Evolutionary conservation across 2,888 invertebrate genomes (phyloP).

Genomic region (Tachina lurida): DNA sequence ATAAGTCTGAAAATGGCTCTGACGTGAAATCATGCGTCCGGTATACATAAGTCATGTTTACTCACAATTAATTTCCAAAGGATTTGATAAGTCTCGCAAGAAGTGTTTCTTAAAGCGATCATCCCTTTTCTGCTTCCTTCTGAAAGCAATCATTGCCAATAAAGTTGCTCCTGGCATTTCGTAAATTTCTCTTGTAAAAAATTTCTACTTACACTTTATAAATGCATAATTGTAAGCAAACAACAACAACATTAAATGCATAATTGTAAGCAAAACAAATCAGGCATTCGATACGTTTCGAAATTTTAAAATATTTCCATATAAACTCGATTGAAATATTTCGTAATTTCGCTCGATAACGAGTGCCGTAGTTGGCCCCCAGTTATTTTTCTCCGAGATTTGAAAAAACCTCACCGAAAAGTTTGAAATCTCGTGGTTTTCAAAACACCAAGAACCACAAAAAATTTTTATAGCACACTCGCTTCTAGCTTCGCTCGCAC

Average conservation of each 20-base stretch:
- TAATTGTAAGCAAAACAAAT: not conserved
- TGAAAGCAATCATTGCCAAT: conserved; percentile 11
- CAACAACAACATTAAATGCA: not conserved
- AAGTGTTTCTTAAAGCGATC: not conserved
- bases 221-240: too few relatives aligned
- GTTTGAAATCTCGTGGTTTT: too few relatives aligned
- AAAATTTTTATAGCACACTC: too few relatives aligned
- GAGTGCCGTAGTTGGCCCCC: too few relatives aligned
- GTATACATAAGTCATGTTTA: not conserved
- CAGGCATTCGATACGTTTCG: not conserved
- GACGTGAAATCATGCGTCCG: not conserved
- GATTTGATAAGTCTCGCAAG: conserved; percentile 21
- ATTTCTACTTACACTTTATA: not conserved
- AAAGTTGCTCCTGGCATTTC: conserved; percentile 11
- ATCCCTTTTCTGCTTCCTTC: conserved; percentile 7
- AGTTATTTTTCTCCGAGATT: too few relatives aligned
- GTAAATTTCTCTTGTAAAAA: not conserved
- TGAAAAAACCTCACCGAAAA: not conserved
- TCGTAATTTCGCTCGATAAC: too few relatives aligned
- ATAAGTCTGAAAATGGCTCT: not conserved
- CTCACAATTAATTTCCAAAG: conserved; percentile 8
- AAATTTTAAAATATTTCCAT: too few relatives aligned
- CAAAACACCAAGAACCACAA: too few relatives aligned
- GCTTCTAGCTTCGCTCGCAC: too few relatives aligned
- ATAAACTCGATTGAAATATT: too few relatives aligned